These are phyloP conservation scores for Leptothorax acervorum DNA, from an alignment of 2,888 invertebrate species.

Conservation along the genomic window DNA sequence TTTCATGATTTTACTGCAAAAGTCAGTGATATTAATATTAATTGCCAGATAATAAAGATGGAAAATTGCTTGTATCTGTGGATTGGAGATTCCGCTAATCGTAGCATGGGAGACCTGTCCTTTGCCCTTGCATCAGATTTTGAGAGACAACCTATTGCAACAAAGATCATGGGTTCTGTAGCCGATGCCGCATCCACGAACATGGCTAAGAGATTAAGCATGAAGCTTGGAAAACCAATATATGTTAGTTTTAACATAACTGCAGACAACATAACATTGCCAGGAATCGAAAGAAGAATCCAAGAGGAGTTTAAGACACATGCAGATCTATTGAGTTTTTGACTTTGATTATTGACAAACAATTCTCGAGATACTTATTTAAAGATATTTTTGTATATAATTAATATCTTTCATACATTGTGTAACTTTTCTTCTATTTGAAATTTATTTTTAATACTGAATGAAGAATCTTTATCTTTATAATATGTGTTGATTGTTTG, in stretches of 20 bases:
- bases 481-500: background rate
- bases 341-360: background rate
- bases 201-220: constrained; percentile 83
- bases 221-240: constrained; percentile 82
- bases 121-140: constrained; percentile 80
- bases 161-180: constrained; percentile 82
- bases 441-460: background rate
- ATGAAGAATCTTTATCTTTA: background rate
- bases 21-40: constrained; percentile 78
- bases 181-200: constrained; percentile 79
- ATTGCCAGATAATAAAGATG: constrained; percentile 83
- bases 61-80: constrained; percentile 83
- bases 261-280: constrained; percentile 76
- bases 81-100: constrained; percentile 80
- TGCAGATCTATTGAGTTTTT: constrained; percentile 57
- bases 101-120: constrained; percentile 81
- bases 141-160: constrained; percentile 78
- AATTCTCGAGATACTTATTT: constrained; percentile 68
- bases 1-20: constrained; percentile 79
- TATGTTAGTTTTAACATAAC: constrained; percentile 85
- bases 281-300: constrained; percentile 81
- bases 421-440: background rate
- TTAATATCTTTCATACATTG: background rate
- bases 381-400: background rate
- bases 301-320: constrained; percentile 80